Evolutionary conservation across 2,113 vertebrate genomes (phyloP), one percentile per base, ranked within the genome.

Genomic region (Trogon melanurus): DNA sequence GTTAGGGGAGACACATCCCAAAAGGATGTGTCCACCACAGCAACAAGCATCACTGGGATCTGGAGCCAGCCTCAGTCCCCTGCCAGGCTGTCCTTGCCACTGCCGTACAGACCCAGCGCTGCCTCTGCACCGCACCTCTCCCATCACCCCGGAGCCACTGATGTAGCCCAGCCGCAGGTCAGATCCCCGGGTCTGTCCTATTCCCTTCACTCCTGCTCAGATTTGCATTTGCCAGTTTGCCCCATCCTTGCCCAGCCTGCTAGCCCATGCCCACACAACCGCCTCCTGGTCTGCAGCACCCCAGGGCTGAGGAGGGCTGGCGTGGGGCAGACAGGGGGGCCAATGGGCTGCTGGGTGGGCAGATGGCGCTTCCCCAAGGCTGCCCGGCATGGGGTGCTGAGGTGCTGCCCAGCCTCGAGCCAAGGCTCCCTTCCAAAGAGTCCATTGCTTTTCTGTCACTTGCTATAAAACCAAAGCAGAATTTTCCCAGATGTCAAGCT

Each of bases 401-500:
- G 26, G 53, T 71, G 27, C 58, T 76, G 51, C 57, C 41, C 32
- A 13, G 20, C 30, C 53, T 7, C 11, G 0, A 13, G 41, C 41
- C 41, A 41, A 41, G 41, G 16, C 29, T 51, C 22, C 45, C 18
- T 70, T 60, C 69, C 27, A 58, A 81, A 57, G 54, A 76, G 41
- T 30, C 79, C 41, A 1, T 44, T 48, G 81, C 72, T 64, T 84
- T 80, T 76, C 94, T 4, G 2, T 89, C 86, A 70, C 25, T 61
- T 23, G 30, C 85, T 78, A 75, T 78, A 88, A 83, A 93, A 82
- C 50, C 85, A 20, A n/a, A 92, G 80, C 78, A 82, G 82, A 78
- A 94, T 95, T 96, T 98, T 94, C 90, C 89, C 88, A 75, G 91
- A 94, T 96, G 94, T 96, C 88, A 88, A 74, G 89, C 93, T 95